Evolutionary conservation across 2,888 invertebrate genomes (phyloP), one percentile per base, ranked within the genome.

Genomic region (Ischnus inquisitorius): DNA sequence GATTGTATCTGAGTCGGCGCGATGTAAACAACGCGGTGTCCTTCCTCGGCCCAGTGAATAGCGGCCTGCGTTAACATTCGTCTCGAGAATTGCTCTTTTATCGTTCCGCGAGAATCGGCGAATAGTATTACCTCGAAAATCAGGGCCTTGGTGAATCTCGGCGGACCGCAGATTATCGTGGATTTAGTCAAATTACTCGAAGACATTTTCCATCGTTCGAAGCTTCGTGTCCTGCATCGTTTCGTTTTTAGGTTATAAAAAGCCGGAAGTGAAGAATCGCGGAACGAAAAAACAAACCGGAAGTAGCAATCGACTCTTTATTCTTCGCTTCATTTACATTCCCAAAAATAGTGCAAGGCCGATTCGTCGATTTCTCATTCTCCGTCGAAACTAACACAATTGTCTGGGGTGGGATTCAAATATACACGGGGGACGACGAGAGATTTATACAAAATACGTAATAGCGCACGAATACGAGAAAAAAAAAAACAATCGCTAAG

Each of bases 41-140:
- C 93, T 82, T 91, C 87, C 75, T 92, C 91, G 19, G 93, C 93
- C 89, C 91, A 92, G 68, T 91, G 88, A 85, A 92, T 89, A 34
- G 93, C 93, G 12, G 89, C 88, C 93, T 93, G 84, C 60, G 68
- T 83, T 57, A 57, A 65, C 19, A 57, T 16, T 54, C n/a, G 19
- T 3, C 28, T n/a, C 25, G 6, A 39, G 28, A 25, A 62, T 19
- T 5, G 72, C 25, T 25, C 41, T 54, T 57, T 65, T 34, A 22
- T 67, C 67, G 1, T 39, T 68, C 48, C n/a, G 8, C 39, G 8
- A 34, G 6, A 34, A 34, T 34, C 0, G 8, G 6, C 34, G 34
- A 34, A 34, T 34, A 34, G 8, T 34, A 34, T 79, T 88, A 92
- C 92, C 90, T 93, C 92, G 25, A 92, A 92, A 65, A 91, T 87